Evolutionary conservation across 2,888 invertebrate species (phyloP), one percentile per base, ranked within the genome.

Genomic region (Rhimphoctona megacephalus): DNA sequence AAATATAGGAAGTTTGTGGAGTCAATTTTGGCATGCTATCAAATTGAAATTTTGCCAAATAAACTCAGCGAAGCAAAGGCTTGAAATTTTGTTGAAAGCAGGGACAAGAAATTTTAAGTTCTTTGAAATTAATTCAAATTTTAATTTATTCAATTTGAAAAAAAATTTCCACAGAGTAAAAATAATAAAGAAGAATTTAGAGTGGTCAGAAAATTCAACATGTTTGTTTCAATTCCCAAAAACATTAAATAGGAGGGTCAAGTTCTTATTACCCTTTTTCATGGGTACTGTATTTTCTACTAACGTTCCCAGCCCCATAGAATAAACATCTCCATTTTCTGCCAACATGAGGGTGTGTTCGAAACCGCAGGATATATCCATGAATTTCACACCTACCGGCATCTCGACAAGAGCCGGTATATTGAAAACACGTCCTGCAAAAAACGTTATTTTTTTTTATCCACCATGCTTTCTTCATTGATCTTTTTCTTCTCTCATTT

Each of bases 261-360:
- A 39, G 57, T 80, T 81, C 43, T 70, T 30, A n/a, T 66, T 74
- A 73, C n/a, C 57, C 70, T 52, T 19, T 77, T 78, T 67, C 61
- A 57, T n/a, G n/a, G 8, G n/a, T 54, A 61, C 72, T 30, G 25
- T 46, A 70, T 85, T 81, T n/a, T 49, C 57, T 86, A 93, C 93
- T 91, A 95, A 98, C 98, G 97, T 97, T 91, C 98, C 98, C 93
- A 96, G 96, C 64, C 98, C 98, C 96, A 97, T 97, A 5, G 97
- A 96, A 91, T 96, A 98, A n/a, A 98, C 96, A 90, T 96, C 95
- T 0, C 98, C 98, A 90, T 95, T 94, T 74, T 95, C 95, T 74
- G 97, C 96, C 9, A 98, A 95, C 74, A 97, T 90, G 17, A 98
- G 91, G 54, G 95, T 96, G 94, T 98, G 98, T 92, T 98, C 98